A percentile compares a stretch with the other conserved stretches of the same genome.
Conservation (phyloP, 2,113 vertebrate genomes). For the Cricetomys ansorgei region DNA sequence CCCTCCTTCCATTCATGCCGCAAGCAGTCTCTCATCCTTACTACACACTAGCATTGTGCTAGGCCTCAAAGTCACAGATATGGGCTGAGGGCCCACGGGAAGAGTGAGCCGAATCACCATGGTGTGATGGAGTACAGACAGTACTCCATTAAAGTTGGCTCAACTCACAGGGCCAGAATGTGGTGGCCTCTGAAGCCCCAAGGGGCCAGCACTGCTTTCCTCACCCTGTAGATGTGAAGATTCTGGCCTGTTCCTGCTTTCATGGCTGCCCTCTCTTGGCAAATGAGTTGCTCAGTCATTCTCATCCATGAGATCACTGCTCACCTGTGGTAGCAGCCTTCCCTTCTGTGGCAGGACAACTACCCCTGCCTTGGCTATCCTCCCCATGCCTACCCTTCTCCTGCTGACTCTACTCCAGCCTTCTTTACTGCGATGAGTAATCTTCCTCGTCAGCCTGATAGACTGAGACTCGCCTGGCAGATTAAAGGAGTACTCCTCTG, state of each 20-base stretch:
- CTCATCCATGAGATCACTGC: neutral
- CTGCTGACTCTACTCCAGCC: no score
- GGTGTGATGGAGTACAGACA: no score
- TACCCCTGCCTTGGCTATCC: neutral
- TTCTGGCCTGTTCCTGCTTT: neutral
- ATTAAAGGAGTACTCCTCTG: neutral
- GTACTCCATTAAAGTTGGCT: neutral
- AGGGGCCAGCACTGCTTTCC: neutral
- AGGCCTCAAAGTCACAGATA: neutral
- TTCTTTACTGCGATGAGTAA: neutral
- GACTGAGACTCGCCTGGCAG: neutral
- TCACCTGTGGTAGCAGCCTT: neutral
- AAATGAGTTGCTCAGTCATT: neutral
- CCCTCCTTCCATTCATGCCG: neutral
- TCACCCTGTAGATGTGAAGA: neutral
- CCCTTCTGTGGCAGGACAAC: neutral
- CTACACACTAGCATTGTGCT: neutral
- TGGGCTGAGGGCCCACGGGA: neutral
- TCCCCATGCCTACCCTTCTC: neutral
- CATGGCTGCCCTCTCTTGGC: neutral
- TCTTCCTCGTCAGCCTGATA: neutral
- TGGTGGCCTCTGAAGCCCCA: neutral
- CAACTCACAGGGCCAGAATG: neutral
- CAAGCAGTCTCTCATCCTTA: neutral
- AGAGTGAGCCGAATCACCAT: neutral